Evolutionary conservation across 2,888 invertebrate species (phyloP), one percentile per base, ranked within the genome.

Genomic region (Ischnus inquisitorius): DNA sequence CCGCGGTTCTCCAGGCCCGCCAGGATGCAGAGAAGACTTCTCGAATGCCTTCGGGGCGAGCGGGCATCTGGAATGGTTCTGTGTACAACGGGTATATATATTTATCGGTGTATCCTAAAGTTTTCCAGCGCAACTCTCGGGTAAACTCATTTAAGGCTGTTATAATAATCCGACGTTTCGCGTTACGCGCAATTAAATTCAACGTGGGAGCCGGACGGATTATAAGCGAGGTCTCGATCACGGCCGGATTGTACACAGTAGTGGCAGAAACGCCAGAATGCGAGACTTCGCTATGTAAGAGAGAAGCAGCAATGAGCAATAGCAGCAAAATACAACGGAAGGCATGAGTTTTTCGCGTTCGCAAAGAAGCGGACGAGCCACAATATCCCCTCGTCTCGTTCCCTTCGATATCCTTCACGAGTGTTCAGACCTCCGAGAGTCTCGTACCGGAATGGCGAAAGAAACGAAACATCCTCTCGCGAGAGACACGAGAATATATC

Each of bases 141-240:
- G 71, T 46, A 46, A 67, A 77, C 65, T 65, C 43, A 43, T 68
- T 43, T 25, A 14, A 62, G 74, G 48, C 54, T 60, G 60, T 43
- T 72, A 69, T 77, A 74, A 83, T 80, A 80, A 87, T 88, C 87
- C 86, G 85, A 83, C 65, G 85, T 79, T 57, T 86, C 43, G 81
- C 82, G 86, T 84, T 84, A 83, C 85, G 76, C 77, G 88, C 88
- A 89, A 89, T 90, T 89, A 88, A 88, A 88, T 89, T 87, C 84
- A 86, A 86, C 85, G 86, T 85, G 88, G 83, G 84, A 87, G 83
- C 84, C 79, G 85, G 82, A 86, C 82, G 86, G 84, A 87, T 85
- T 82, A 80, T 82, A 82, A 82, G 71, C 86, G 67, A 81, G 78
- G 72, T 57, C 64, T 41, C 51, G 75, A 71, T 72, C 41, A 78